Percentiles rank a stretch among this genome's conserved stretches.
Evolutionary conservation across 2,113 vertebrate species (phyloP).

Genomic region (Heteronetta atricapilla): DNA sequence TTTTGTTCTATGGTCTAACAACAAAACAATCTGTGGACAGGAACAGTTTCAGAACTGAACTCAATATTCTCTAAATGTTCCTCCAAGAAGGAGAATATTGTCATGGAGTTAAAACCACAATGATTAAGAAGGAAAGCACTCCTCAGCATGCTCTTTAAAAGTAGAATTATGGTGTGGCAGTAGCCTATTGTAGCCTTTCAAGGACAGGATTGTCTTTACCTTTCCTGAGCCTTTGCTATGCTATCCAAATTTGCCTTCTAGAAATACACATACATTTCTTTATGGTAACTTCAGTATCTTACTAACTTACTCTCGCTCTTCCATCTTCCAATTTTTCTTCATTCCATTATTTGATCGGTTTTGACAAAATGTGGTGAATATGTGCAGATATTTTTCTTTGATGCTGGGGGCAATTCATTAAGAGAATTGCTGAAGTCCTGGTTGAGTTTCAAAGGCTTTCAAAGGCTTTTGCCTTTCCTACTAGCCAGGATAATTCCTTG

Average conservation of each 20-base stretch:
- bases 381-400: not conserved
- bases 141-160: not conserved
- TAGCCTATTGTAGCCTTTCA: not conserved
- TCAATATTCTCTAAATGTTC: not conserved
- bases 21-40: not conserved
- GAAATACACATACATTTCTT: not conserved
- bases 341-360: not conserved
- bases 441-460: too few species aligned
- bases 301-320: rapidly evolving
- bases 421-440: not conserved
- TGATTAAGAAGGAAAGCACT: not conserved
- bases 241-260: not conserved
- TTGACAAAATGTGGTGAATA: not conserved
- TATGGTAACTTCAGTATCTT: not conserved
- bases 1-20: not conserved
- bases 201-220: not conserved
- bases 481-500: not conserved
- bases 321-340: not conserved
- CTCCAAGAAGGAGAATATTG: not conserved
- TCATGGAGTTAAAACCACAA: not conserved
- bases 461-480: too few species aligned
- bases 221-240: not conserved
- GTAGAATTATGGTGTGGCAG: not conserved
- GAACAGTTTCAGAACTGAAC: not conserved
- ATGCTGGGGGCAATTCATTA: not conserved